These are phyloP conservation scores for Rhyacophila brunnea DNA, from an alignment of 1,140 invertebrate species.

Conservation along the genomic window DNA sequence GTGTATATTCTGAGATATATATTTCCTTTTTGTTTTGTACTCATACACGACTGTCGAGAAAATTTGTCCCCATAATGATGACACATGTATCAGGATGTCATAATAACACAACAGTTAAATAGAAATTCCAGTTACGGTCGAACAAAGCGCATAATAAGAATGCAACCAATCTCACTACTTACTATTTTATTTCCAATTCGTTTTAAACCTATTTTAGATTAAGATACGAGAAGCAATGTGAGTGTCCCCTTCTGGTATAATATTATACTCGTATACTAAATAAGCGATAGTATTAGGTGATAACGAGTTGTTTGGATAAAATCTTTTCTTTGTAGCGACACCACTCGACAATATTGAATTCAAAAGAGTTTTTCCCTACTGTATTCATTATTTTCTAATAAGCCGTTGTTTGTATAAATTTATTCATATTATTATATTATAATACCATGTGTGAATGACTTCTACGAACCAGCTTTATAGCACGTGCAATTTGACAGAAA, in stretches of 20 bases:
- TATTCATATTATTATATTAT: no score
- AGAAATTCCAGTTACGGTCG: neutral
- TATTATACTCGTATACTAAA: slow-evolving; percentile 17
- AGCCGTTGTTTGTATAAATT: no score
- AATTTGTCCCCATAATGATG: no score
- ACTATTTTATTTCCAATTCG: neutral
- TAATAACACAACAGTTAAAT: no score
- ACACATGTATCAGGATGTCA: no score
- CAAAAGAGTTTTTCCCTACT: neutral
- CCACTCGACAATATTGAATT: neutral
- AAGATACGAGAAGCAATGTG: no score
- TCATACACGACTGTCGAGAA: no score
- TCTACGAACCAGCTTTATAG: no score
- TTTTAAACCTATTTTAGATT: slow-evolving; percentile 8
- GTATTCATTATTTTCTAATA: neutral
- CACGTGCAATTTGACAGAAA: no score
- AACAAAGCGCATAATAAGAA: slow-evolving; percentile 3
- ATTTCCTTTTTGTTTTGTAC: no score
- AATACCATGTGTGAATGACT: no score
- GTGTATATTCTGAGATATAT: no score
- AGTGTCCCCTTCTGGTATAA: neutral
- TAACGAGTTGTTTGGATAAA: slow-evolving; percentile 3
- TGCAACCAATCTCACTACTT: slow-evolving; percentile 1
- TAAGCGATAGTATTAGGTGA: slow-evolving; percentile 19
- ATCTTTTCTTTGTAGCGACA: neutral